Evolutionary conservation across 2,888 invertebrate species (phyloP), one percentile per base, ranked within the genome.

Genomic region (Cosmia trapezina): DNA sequence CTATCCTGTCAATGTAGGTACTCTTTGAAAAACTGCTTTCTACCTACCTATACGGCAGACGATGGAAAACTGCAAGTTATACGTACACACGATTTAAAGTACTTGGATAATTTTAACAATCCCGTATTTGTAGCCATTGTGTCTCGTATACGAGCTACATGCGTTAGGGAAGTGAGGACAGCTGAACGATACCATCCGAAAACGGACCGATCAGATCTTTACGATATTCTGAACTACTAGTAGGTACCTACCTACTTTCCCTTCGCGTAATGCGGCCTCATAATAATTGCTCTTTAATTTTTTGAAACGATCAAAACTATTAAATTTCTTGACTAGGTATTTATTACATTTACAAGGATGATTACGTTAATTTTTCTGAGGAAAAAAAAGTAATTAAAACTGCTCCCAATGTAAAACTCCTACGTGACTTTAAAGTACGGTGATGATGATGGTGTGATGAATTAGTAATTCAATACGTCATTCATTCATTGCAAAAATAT

Each of bases 121-220:
- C 9, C 11, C 17, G 0, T 73, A 41, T 28, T 28, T 45, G 43
- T 53, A 45, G n/a, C 11, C 33, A 73, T 33, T 22, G 33, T 47
- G 14, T 47, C 47, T 41, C 17, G 7, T 54, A 41, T 5, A 41
- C 12, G 5, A 9, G 41, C 9, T 28, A 17, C 12, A 19, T 33
- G 22, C 3, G n/a, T 73, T 72, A 57, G 19, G 43, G 53, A 72
- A 71, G 62, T 68, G 45, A n/a, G 51, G 69, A 28, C 3, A 28
- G 28, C 28, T 28, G 28, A 62, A 70, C 71, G 70, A 70, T 72
- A 41, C 22, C 22, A 53, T 68, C 49, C 22, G 19, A 72, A 77
- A 71, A 70, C 59, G 54, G 43, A 70, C 49, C 17, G 33, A 73
- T 68, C 57, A 60, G 61, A 72, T 69, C 63, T 78, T 73, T n/a